Percentiles rank a stretch among this genome's conserved stretches.
phyloP scores from a whole-genome alignment of 2,888 invertebrate species.

The Ellobium chinense region DNA sequence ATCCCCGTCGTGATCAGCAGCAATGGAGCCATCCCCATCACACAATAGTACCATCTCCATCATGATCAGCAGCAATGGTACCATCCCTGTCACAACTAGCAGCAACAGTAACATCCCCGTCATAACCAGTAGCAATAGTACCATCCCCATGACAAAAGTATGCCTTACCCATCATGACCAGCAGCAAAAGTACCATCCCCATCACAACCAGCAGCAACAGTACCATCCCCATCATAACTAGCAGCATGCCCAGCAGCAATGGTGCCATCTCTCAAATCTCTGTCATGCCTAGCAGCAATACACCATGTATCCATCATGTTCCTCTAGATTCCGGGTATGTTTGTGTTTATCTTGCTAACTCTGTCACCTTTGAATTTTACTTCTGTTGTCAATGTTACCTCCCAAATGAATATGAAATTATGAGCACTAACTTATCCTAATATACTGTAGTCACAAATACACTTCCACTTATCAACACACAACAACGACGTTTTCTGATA shows the following conservation, averaged over 20 bases:
- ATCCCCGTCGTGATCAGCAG: neutral
- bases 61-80: neutral
- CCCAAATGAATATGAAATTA: too few species aligned
- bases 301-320: too few species aligned
- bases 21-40: neutral
- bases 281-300: too few species aligned
- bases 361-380: too few species aligned
- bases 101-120: neutral
- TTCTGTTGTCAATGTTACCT: too few species aligned
- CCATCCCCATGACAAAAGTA: neutral
- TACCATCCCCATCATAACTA: slow-evolving; percentile 1
- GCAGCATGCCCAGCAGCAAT: neutral
- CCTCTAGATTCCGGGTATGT: too few species aligned
- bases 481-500: too few species aligned
- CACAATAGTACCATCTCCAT: neutral
- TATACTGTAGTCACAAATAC: too few species aligned
- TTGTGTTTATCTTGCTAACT: too few species aligned
- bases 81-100: neutral
- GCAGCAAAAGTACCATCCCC: neutral
- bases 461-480: too few species aligned
- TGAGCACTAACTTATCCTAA: too few species aligned
- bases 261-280: too few species aligned
- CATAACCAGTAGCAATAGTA: neutral
- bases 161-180: neutral
- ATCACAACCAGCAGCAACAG: neutral